A percentile compares a stretch with the other conserved stretches of the same genome.
These are phyloP conservation scores for Plusia festucae DNA, from an alignment of 2,888 invertebrate species.

Conservation along the genomic window DNA sequence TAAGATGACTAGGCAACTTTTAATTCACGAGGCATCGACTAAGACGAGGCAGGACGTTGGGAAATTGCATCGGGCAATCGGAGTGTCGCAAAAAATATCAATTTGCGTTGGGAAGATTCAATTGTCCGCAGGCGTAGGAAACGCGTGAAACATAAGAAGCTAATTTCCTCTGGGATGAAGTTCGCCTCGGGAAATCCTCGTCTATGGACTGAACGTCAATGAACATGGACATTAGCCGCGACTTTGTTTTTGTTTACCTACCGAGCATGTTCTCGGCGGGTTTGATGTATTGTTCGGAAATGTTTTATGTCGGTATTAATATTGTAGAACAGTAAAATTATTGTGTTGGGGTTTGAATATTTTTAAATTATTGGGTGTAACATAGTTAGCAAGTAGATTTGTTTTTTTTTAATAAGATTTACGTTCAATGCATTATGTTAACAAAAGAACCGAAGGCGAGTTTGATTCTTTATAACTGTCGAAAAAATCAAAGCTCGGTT, in stretches of 20 bases:
- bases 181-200: constrained; percentile 73
- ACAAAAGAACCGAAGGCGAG: background rate
- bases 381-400: too few relatives aligned
- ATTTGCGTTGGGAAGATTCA: constrained; percentile 77
- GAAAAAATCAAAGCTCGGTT: constrained; percentile 27
- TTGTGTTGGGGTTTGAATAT: background rate
- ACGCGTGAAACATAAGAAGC: constrained; percentile 80
- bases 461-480: constrained; percentile 17
- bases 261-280: constrained; percentile 21
- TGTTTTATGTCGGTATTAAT: constrained; percentile 1
- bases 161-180: constrained; percentile 83
- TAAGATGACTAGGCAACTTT: constrained; percentile 54
- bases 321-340: background rate
- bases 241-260: constrained; percentile 52
- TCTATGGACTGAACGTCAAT: constrained; percentile 68
- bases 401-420: too few relatives aligned
- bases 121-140: constrained; percentile 72
- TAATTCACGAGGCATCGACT: constrained; percentile 50
- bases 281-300: constrained; percentile 24
- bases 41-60: constrained; percentile 60
- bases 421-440: background rate
- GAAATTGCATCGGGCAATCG: constrained; percentile 75
- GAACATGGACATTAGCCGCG: constrained; percentile 52
- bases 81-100: constrained; percentile 78
- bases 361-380: too few relatives aligned